Percentiles rank a stretch among this genome's conserved stretches.
phyloP scores from a whole-genome alignment of 2,797 vertebrate species.

The Ficedula albicollis region DNA sequence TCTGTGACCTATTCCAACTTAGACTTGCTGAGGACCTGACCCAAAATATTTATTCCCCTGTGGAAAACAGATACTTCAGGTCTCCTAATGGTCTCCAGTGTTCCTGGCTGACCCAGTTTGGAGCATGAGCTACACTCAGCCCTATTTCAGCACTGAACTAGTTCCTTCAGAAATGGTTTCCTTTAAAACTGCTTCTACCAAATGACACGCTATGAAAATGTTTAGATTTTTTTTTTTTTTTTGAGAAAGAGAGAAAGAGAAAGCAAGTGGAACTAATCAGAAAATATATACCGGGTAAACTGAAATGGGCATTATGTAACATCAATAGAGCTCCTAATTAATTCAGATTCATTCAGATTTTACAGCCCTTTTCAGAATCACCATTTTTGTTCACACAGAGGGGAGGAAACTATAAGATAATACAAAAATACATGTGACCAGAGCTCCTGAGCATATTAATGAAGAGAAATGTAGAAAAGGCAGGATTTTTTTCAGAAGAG shows the following conservation, averaged over 20 bases:
- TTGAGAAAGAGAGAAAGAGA: neutral
- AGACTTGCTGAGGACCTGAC: slow-evolving; percentile 16
- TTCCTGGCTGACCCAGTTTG: slow-evolving; percentile 59
- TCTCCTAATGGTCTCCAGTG: slow-evolving; percentile 40
- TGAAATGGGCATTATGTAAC: neutral
- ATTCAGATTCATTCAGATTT: slow-evolving; percentile 49
- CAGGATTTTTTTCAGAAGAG: slow-evolving; percentile 12
- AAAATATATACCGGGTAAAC: neutral
- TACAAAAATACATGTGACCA: neutral
- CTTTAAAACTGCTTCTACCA: slow-evolving; percentile 12
- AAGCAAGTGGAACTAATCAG: neutral
- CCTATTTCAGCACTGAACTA: slow-evolving; percentile 34
- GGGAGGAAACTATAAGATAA: slow-evolving; percentile 24
- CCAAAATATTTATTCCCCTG: slow-evolving; percentile 37
- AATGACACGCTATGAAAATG: slow-evolving; percentile 21
- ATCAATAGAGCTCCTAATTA: slow-evolving; percentile 31
- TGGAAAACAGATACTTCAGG: slow-evolving; percentile 23
- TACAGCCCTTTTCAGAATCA: slow-evolving; percentile 14
- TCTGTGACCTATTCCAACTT: neutral
- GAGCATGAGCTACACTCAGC: slow-evolving; percentile 12
- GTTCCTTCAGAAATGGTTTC: slow-evolving; percentile 61
- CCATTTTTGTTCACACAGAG: slow-evolving; percentile 22
- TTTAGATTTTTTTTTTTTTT: neutral
- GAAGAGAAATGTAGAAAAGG: slow-evolving; percentile 49
- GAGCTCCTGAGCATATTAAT: slow-evolving; percentile 41